phyloP scores from a whole-genome alignment of 64 coral and sea anemone genomes.

The Pocillopora verrucosa region DNA sequence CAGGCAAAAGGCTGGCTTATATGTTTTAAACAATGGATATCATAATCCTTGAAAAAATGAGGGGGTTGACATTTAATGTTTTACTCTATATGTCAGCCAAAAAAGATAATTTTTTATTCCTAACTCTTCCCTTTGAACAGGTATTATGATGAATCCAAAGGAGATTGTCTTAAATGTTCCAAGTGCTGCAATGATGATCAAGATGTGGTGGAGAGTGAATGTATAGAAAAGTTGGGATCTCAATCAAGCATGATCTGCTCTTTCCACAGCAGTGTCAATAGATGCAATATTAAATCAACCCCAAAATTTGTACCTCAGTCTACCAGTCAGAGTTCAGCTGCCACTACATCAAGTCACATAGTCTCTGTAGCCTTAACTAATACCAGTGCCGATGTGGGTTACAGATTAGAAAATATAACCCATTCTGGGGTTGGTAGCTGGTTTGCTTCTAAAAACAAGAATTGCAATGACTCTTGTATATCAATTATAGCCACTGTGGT shows the following conservation, averaged over 20 bases:
- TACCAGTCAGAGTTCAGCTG: not conserved
- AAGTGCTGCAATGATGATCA: constrained; percentile 5
- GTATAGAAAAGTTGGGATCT: not conserved
- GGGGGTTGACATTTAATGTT: not conserved
- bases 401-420: too few relatives aligned
- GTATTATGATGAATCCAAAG: constrained; percentile 4
- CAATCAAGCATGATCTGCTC: constrained; percentile 13
- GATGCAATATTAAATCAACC: not conserved
- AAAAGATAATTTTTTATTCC: not conserved
- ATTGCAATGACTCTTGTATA: too few relatives aligned
- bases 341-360: too few relatives aligned
- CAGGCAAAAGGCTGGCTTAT: not conserved
- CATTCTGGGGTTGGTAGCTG: too few relatives aligned
- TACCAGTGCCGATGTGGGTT: too few relatives aligned
- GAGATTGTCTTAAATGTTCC: not conserved
- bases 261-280: constrained; percentile 1
- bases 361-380: too few relatives aligned
- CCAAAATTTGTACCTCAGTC: not conserved
- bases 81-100: not conserved
- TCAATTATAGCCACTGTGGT: too few relatives aligned
- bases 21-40: too few relatives aligned
- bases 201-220: constrained; percentile 5
- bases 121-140: not conserved
- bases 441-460: too few relatives aligned
- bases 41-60: not conserved